Conservation (phyloP, 2,797 vertebrate species). For the Geotrypetes seraphini region DNA sequence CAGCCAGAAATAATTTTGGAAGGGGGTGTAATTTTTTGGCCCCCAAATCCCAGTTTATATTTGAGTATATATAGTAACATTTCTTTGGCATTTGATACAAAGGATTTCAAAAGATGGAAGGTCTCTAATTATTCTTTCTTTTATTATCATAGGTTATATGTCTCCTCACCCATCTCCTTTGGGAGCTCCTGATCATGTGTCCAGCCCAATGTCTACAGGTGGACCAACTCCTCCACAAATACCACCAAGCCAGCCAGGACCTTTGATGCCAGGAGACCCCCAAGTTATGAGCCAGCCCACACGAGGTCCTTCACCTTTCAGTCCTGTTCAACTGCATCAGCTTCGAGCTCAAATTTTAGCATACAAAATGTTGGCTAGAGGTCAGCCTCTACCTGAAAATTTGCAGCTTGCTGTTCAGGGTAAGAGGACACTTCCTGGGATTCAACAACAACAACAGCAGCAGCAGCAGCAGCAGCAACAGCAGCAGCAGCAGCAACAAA, state of each 20-base stretch:
- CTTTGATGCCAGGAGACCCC: conserved; percentile 77
- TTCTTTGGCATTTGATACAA: neutral
- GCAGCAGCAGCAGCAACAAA: conserved; percentile 42
- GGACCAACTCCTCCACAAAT: conserved; percentile 91
- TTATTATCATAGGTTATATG: conserved; percentile 72
- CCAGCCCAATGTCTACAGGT: conserved; percentile 88
- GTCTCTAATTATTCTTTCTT: neutral
- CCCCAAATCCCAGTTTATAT: too few relatives aligned
- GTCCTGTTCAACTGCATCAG: conserved; percentile 89
- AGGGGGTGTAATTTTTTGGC: too few relatives aligned
- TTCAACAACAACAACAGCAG: conserved; percentile 70
- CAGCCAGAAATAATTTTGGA: too few relatives aligned
- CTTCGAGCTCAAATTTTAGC: conserved; percentile 93
- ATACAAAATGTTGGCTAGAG: conserved; percentile 91
- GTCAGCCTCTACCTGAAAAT: conserved; percentile 90
- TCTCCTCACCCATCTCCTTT: conserved; percentile 91
- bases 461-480: conserved; percentile 40
- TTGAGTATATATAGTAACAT: too few relatives aligned
- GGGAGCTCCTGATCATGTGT: conserved; percentile 80
- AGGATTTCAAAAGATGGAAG: neutral
- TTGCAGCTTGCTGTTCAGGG: conserved; percentile 94
- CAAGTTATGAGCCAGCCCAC: conserved; percentile 77
- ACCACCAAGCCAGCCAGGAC: conserved; percentile 68
- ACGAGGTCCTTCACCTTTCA: conserved; percentile 85
- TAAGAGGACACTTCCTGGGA: conserved; percentile 86